phyloP scores from a whole-genome alignment of 2,797 vertebrate genomes.

The Gambusia yucatana region DNA sequence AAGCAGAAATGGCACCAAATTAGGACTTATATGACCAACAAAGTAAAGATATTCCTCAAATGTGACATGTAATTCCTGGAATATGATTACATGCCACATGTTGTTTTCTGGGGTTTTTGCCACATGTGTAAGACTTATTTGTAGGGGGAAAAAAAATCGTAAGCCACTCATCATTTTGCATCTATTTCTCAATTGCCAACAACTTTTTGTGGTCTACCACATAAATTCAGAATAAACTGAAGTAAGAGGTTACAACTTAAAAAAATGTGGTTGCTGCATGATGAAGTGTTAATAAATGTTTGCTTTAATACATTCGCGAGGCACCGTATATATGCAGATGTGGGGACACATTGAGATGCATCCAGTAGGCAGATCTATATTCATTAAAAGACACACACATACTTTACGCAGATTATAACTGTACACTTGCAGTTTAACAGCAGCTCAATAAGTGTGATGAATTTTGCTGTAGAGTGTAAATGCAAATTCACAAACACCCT shows the following conservation, averaged over 20 bases:
- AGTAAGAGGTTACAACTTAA: background rate
- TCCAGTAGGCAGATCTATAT: background rate
- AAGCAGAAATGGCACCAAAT: background rate
- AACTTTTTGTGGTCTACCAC: background rate
- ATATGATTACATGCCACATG: background rate
- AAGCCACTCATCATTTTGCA: background rate
- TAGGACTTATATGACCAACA: background rate
- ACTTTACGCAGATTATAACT: conserved; percentile 56
- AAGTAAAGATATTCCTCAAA: background rate
- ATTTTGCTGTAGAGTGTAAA: conserved; percentile 68
- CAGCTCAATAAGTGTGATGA: conserved; percentile 66
- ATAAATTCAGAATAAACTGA: background rate
- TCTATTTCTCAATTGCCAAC: background rate
- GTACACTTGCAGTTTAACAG: conserved; percentile 58
- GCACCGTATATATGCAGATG: background rate
- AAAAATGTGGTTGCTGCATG: background rate
- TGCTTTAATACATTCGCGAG: background rate
- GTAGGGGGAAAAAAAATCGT: background rate
- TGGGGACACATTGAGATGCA: background rate
- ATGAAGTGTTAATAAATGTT: background rate
- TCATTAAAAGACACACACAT: conserved; percentile 50
- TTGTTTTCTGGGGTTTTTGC: background rate
- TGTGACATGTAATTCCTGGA: background rate
- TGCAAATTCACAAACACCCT: conserved; percentile 61
- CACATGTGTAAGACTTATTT: background rate